These are phyloP conservation scores for Bufo bufo DNA, from an alignment of 2,113 vertebrate genomes.

Conservation along the genomic window DNA sequence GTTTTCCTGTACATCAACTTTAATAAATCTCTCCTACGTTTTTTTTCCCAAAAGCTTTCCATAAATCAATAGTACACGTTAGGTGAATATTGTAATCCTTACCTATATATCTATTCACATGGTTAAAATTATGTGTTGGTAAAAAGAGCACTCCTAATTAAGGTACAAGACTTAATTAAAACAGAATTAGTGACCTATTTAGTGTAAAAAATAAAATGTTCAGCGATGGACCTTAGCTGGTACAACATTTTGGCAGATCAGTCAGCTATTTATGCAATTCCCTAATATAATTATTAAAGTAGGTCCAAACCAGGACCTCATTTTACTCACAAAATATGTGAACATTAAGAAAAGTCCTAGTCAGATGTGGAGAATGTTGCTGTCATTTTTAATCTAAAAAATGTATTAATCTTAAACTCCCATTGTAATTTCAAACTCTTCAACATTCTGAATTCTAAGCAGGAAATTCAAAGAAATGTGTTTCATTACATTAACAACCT, in stretches of 20 bases:
- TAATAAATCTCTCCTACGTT: no score
- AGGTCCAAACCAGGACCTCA: neutral
- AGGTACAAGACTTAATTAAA: no score
- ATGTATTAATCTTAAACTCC: constrained; percentile 12
- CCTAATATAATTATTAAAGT: neutral
- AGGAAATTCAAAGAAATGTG: constrained; percentile 50
- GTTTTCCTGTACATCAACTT: no score
- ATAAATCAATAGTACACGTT: no score
- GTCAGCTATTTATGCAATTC: no score
- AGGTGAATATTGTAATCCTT: no score
- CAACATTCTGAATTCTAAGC: constrained; percentile 44
- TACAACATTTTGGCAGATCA: neutral
- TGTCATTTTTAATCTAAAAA: constrained; percentile 47
- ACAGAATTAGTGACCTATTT: no score
- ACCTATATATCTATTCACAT: no score
- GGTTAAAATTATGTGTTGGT: no score
- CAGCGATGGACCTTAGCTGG: neutral
- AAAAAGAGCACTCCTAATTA: no score
- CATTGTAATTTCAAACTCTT: constrained; percentile 46
- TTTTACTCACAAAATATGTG: constrained; percentile 7
- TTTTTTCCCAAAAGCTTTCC: no score
- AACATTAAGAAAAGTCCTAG: neutral
- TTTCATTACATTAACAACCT: constrained; percentile 40
- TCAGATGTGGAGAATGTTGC: constrained; percentile 18
- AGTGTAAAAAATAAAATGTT: no score